Base-by-base conservation (phyloP, 2,113 vertebrate genomes). In the Hymenochirus boettgeri region DNA sequence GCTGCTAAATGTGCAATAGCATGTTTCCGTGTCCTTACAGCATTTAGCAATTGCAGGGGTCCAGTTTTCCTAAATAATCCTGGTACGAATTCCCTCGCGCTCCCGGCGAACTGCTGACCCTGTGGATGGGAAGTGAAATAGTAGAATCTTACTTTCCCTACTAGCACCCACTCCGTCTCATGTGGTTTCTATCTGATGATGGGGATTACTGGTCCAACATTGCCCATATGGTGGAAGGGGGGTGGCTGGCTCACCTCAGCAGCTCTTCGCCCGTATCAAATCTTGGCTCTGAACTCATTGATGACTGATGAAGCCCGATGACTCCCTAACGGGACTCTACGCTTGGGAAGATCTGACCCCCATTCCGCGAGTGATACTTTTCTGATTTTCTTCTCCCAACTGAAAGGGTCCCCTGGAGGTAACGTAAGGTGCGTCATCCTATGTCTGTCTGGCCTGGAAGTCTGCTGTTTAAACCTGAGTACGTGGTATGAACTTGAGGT, bases 341-440 rank as follows among this genome's bases (percentile, higher is more conserved):
- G 0, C 90, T 86, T 21, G 94, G n/a, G 90, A 65, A 96, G 84
- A 80, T 97, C 95, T 0, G 83, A 80, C 0, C 95, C 95, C 95
- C 94, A 97, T 76, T 95, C 90, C 0, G 86, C 86, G 0, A 1
- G 83, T 85, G 2, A 97, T 66, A 0, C 91, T 86, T 1, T 76
- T 83, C 82, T 97, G 95, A 83, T 95, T 96, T 77, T 97, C 94
- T 65, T 95, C 91, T 70, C 91, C 95, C 95, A 97, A 37, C 84
- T 85, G 72, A 97, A 77, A 27, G 97, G 84, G 57, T 95, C 93
- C n/a, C n/a, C 75, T 93, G 87, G 61, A 93, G 82, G 58, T 97
- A 96, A 59, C 88, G 88, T 54, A 94, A 81, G 0, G 94, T 86
- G 91, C 90, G 1, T 93, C 92, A 1, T 95, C 93, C 6, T 85